Evolutionary conservation across 2,888 invertebrate species (phyloP), one percentile per base, ranked within the genome.

Genomic region (Catocala fraxini): DNA sequence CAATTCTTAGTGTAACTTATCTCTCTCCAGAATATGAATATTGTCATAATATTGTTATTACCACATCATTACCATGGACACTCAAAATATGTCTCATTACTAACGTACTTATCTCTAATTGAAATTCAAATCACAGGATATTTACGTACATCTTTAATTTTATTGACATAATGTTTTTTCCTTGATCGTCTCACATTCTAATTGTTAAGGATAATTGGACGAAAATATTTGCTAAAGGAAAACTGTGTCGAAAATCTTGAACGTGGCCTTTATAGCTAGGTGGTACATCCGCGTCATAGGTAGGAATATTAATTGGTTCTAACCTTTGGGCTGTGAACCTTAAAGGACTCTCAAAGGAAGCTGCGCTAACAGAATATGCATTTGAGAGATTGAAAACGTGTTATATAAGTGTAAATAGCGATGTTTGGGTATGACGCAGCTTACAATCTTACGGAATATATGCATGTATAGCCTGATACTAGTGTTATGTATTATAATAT

Each of bases 191-290:
- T 39, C 41, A 15, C 34, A 54, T 10, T 47, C 11, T 35, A 47
- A 34, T 11, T 5, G 52, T 51, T 43, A 33, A 74, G 73, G 76
- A 76, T 72, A 73, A 59, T 34, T 4, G 9, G 5, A 39, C 54
- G 46, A 65, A 59, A 65, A 42, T 60, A 59, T 45, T 51, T n/a
- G 13, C 59, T 45, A 39, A 34, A 65, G 73, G 76, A 69, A 67
- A 74, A 74, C 52, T 39, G 12, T 35, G 9, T 49, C 53, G 15
- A 70, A 63, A 62, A 58, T 72, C 70, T 76, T 76, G 70, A 68
- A 51, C 33, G 42, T 52, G 70, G 53, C 65, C 73, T 73, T 59
- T 41, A 42, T 13, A 25, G 25, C 59, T 59, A 70, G 70, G 51
- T 12, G 39, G 5, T 33, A 56, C 39, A 54, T 63, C 58, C 65